Conservation (phyloP, 2,797 vertebrate genomes). For the Chloroceryle inda region DNA sequence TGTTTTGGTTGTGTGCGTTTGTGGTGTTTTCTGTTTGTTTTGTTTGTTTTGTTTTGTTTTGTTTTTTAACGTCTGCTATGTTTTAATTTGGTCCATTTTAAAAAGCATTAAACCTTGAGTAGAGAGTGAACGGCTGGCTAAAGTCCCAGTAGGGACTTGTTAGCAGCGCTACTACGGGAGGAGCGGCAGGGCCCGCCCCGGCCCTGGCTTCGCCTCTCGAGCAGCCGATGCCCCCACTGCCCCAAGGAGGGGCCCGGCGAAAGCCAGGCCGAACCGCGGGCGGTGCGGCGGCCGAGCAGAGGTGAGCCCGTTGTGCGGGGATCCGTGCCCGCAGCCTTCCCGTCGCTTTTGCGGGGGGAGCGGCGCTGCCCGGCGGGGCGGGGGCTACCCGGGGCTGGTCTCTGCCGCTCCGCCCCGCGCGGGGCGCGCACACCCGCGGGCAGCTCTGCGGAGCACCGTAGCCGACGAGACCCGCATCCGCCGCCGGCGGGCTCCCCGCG, state of each 20-base stretch:
- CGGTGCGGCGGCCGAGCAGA: neutral
- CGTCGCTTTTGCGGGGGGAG: neutral
- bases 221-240: neutral
- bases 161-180: neutral
- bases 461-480: neutral
- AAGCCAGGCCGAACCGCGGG: too few relatives aligned
- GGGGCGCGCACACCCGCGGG: constrained; percentile 19
- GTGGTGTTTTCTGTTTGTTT: too few relatives aligned
- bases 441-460: neutral
- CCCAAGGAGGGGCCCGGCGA: neutral
- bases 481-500: neutral
- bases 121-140: accelerated
- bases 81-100: too few relatives aligned
- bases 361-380: neutral
- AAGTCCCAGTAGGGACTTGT: accelerated
- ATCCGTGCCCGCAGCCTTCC: too few relatives aligned
- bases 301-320: neutral
- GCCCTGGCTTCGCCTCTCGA: neutral
- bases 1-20: too few relatives aligned
- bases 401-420: neutral
- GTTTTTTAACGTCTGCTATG: neutral
- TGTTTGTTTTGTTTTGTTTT: too few relatives aligned
- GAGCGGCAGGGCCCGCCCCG: neutral
- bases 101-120: accelerated
- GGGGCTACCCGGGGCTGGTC: neutral